A percentile compares a stretch with the other conserved stretches of the same genome.
Conservation (phyloP, 2,888 invertebrate species). For the Agrypnus murinus region DNA sequence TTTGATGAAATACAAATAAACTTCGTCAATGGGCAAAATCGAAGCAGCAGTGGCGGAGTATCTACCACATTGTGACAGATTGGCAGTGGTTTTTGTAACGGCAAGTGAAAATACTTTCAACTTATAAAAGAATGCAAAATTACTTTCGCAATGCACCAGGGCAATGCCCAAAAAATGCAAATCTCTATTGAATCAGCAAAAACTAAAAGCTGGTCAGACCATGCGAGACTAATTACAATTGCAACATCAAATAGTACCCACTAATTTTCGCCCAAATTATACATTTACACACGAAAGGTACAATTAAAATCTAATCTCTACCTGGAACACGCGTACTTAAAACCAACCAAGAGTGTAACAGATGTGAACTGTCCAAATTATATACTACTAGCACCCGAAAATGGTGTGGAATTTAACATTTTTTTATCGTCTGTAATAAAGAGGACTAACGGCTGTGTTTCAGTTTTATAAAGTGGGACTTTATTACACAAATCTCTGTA, state of each 20-base stretch:
- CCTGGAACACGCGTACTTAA: conserved; percentile 18
- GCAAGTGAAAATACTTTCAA: no score
- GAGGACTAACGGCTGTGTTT: conserved; percentile 21
- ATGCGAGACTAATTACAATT: no score
- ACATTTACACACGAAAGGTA: neutral
- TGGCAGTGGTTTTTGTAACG: no score
- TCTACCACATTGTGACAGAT: no score
- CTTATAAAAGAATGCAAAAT: no score
- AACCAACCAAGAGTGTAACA: conserved; percentile 24
- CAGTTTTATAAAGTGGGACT: conserved; percentile 14
- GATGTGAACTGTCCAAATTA: conserved; percentile 10
- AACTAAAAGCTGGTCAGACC: no score
- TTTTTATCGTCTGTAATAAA: conserved; percentile 17
- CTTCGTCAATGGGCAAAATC: no score
- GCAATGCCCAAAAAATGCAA: no score
- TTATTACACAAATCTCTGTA: neutral
- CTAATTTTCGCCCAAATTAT: conserved; percentile 13
- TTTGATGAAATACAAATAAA: no score
- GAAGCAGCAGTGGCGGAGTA: no score
- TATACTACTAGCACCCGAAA: conserved; percentile 5
- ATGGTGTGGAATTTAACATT: conserved; percentile 18
- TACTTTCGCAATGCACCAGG: no score
- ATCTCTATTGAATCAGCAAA: no score
- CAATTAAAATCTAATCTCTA: conserved; percentile 20
- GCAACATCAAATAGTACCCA: neutral